Percentiles rank a stretch among this genome's conserved stretches.
These are phyloP conservation scores for Hydrocynus forskahlii DNA, from an alignment of 2,797 vertebrate species.

Conservation along the genomic window DNA sequence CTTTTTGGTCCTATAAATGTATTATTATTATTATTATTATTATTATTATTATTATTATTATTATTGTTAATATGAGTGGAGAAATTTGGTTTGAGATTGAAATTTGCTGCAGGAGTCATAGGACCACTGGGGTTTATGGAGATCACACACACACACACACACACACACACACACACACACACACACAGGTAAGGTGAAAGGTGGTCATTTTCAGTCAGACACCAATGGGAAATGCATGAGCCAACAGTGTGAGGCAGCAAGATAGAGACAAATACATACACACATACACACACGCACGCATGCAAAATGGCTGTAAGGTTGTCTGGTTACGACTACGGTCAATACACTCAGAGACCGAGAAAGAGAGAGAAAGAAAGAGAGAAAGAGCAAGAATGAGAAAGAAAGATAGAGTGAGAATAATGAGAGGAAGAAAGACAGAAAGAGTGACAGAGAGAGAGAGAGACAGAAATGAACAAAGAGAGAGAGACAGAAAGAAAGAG, in stretches of 20 bases:
- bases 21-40: too few relatives aligned
- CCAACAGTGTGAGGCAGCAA: slow-evolving; percentile 24
- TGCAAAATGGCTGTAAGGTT: background rate
- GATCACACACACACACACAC: slow-evolving; percentile 12
- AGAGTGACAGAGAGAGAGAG: too few relatives aligned
- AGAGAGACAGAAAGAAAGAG: too few relatives aligned
- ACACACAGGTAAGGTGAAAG: slow-evolving; percentile 1
- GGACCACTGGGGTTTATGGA: background rate
- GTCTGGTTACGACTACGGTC: background rate
- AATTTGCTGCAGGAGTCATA: background rate
- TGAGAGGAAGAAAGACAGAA: too few relatives aligned
- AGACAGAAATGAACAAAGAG: too few relatives aligned
- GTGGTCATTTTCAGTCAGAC: slow-evolving; percentile 23
- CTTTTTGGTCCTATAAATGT: too few relatives aligned
- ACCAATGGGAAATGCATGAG: background rate
- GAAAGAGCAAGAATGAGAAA: too few relatives aligned
- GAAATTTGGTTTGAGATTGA: background rate
- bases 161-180: background rate
- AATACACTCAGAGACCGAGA: background rate
- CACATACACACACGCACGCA: slow-evolving; percentile 8
- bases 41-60: too few relatives aligned
- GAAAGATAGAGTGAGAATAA: too few relatives aligned
- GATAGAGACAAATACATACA: slow-evolving; percentile 29
- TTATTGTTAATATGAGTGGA: background rate
- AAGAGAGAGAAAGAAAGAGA: background rate